phyloP scores from a whole-genome alignment of 2,113 vertebrate species.

The Perognathus longimembris region DNA sequence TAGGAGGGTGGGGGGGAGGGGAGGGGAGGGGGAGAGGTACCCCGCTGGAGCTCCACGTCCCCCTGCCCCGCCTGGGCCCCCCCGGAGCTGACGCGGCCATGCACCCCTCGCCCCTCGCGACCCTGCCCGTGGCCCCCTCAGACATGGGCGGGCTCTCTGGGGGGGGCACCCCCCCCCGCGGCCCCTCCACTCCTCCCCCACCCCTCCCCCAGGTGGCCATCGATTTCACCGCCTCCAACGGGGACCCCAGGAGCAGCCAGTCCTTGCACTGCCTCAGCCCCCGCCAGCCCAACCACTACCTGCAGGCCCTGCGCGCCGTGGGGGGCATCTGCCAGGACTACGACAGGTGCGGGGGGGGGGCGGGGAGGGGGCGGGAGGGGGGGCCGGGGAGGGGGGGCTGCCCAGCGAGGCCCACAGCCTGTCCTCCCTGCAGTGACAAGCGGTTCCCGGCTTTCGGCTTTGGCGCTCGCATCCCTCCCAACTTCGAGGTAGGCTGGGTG shows the following conservation, averaged over 20 bases:
- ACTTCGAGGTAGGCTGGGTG: constrained; percentile 81
- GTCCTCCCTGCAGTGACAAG: constrained; percentile 81
- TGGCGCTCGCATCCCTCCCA: constrained; percentile 82
- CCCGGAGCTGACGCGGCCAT: too few relatives aligned
- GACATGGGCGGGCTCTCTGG: too few relatives aligned
- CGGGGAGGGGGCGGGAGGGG: background rate
- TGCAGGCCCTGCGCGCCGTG: constrained; percentile 82
- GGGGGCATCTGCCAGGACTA: constrained; percentile 87
- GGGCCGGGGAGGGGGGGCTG: background rate
- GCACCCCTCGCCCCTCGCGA: too few relatives aligned
- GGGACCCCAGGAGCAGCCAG: constrained; percentile 83
- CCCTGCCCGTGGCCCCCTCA: too few relatives aligned
- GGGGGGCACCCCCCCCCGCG: too few relatives aligned
- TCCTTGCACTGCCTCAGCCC: constrained; percentile 84
- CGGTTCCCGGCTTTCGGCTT: constrained; percentile 85
- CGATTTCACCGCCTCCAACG: constrained; percentile 85
- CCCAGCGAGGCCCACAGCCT: background rate
- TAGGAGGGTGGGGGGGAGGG: too few relatives aligned
- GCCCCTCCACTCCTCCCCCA: too few relatives aligned
- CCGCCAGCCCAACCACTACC: constrained; percentile 85
- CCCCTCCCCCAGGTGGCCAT: constrained; percentile 81
- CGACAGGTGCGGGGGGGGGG: constrained; percentile 76
- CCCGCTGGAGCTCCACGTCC: too few relatives aligned
- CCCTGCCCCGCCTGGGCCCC: too few relatives aligned
- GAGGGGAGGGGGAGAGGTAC: too few relatives aligned